phyloP scores from a whole-genome alignment of 2,888 invertebrate genomes.

The Pristionchus mayeri region DNA sequence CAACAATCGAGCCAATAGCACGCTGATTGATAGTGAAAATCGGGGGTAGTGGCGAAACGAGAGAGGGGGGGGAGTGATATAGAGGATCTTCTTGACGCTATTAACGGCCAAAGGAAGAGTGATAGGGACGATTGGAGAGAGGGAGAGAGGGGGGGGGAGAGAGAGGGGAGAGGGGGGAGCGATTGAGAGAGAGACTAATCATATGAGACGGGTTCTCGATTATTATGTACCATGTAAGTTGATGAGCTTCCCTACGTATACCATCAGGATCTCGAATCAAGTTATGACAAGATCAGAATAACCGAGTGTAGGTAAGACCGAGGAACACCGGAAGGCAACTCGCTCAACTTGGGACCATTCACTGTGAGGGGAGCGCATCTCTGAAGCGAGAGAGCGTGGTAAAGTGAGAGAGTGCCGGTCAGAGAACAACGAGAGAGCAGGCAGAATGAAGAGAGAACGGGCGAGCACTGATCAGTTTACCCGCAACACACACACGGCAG shows the following conservation, averaged over 20 bases:
- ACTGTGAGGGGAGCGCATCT: background rate
- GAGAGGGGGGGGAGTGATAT: conserved; percentile 8
- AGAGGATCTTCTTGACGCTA: background rate
- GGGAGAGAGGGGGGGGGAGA: background rate
- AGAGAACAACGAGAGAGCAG: background rate
- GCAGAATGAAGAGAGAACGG: background rate
- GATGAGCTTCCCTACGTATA: background rate
- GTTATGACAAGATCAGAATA: background rate
- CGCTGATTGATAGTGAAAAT: background rate
- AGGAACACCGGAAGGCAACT: background rate
- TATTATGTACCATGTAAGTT: no score
- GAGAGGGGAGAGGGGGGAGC: background rate
- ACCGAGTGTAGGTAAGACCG: background rate
- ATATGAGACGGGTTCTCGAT: conserved; percentile 33
- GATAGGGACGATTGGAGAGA: background rate
- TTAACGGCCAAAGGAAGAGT: conserved; percentile 1
- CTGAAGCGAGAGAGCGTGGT: background rate
- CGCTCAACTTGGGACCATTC: background rate
- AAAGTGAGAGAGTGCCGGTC: background rate
- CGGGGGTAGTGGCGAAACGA: background rate
- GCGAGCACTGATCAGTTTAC: conserved; percentile 22
- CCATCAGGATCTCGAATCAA: background rate
- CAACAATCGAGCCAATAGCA: no score
- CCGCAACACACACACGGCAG: conserved; percentile 26
- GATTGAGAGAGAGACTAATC: conserved; percentile 14